phyloP scores from a whole-genome alignment of 2,888 invertebrate species.

The Hyposoter didymator region DNA sequence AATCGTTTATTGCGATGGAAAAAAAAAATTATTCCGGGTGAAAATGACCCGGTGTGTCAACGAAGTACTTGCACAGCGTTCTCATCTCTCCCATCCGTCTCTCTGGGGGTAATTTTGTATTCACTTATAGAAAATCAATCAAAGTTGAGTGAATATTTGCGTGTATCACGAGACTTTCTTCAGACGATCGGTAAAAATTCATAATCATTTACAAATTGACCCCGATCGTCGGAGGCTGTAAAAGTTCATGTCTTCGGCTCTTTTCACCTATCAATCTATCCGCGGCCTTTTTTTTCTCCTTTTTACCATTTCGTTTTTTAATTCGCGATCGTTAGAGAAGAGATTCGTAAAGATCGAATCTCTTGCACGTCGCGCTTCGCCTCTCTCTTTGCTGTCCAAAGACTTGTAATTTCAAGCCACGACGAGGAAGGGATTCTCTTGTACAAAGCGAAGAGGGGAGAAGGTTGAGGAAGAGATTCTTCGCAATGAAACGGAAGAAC shows the following conservation, averaged over 20 bases:
- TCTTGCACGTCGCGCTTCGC: background rate
- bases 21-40: too few relatives aligned
- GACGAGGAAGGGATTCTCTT: slow-evolving; percentile 20
- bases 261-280: slow-evolving; percentile 59
- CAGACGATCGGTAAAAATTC: slow-evolving; percentile 30
- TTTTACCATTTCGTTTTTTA: background rate
- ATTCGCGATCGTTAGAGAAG: slow-evolving; percentile 41
- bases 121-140: slow-evolving; percentile 49
- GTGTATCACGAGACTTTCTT: slow-evolving; percentile 34
- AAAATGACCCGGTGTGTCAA: too few relatives aligned
- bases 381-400: slow-evolving; percentile 34
- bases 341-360: slow-evolving; percentile 31
- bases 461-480: slow-evolving; percentile 54
- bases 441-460: slow-evolving; percentile 17
- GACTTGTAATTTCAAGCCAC: slow-evolving; percentile 33
- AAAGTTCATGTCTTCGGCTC: slow-evolving; percentile 37
- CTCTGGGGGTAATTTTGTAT: slow-evolving; percentile 3
- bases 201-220: slow-evolving; percentile 64
- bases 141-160: slow-evolving; percentile 8
- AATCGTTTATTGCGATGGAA: too few relatives aligned
- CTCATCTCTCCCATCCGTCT: background rate
- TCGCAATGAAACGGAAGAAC: slow-evolving; percentile 56
- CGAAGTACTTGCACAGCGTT: background rate
- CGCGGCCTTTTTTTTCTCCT: background rate
- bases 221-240: slow-evolving; percentile 41